Evolutionary conservation across 2,888 invertebrate species (phyloP), one percentile per base, ranked within the genome.

Genomic region (Pandemis cinnamomeana): DNA sequence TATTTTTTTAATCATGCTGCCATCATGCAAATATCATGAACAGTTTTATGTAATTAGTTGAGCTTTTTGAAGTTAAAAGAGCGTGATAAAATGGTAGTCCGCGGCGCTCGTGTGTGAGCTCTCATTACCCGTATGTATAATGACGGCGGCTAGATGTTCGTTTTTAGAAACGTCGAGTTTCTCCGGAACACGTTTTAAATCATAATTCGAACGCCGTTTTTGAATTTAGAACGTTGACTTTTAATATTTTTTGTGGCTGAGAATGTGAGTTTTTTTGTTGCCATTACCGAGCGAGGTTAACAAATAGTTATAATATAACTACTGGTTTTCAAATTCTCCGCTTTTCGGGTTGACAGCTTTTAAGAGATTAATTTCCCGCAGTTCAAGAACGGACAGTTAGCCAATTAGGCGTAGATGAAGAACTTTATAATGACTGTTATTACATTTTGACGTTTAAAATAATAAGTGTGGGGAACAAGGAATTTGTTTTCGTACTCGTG

Each of bases 111-210:
- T 83, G 79, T 83, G 86, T 79, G 71, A 79, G 82, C 84, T 86
- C 90, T 93, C 91, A 93, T 93, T 94, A 93, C 91, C 83, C 89
- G 88, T 87, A 88, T 87, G 89, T 92, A 90, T 92, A 91, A 91
- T 91, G 90, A 88, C 86, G 87, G 84, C 83, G 81, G 90, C 91
- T 93, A 92, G 92, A 92, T 89, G 87, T 86, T 90, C 89, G 87
- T 91, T 92, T 91, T 91, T 91, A 90, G 89, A 91, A 92, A 91
- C 93, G 87, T 89, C 91, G 88, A 92, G 93, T 93, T 93, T 93
- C 93, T 90, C 93, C 92, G 91, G 93, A 94, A 94, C 94, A 93
- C 91, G 94, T 94, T 94, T 93, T 92, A 93, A 93, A 94, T 93
- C 93, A 93, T 93, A 94, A 91, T 93, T 93, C 91, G 91, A 92